phyloP scores from a whole-genome alignment of 2,113 vertebrate species.

The Catagonus wagneri region DNA sequence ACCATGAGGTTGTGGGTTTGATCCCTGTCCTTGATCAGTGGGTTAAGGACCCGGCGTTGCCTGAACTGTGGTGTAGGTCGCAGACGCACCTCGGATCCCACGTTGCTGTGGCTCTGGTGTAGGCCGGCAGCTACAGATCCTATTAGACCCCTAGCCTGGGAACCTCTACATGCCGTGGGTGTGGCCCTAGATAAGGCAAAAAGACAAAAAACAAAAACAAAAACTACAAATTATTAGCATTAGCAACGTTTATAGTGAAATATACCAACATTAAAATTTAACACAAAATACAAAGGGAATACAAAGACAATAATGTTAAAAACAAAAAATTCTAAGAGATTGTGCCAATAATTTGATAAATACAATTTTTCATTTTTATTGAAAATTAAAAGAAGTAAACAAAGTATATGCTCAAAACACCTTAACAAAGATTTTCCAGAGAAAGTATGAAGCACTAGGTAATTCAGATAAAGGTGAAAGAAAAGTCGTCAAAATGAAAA shows the following conservation, averaged over 20 bases:
- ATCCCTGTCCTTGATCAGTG: no score
- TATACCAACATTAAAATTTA: background rate
- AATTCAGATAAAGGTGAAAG: background rate
- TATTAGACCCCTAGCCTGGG: no score
- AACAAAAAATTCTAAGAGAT: background rate
- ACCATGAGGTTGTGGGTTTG: no score
- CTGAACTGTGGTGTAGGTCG: no score
- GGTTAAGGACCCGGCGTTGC: no score
- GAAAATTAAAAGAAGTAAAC: background rate
- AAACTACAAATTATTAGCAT: background rate
- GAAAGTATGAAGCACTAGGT: background rate
- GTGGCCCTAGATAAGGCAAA: no score
- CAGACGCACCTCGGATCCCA: no score
- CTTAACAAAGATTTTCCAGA: background rate
- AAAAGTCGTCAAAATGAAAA: background rate
- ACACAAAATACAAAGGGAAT: background rate
- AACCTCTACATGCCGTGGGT: no score
- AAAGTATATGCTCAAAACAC: background rate
- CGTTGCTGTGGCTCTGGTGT: no score
- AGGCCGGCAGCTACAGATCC: no score
- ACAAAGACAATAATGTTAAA: background rate
- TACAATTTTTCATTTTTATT: background rate
- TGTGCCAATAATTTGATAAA: background rate
- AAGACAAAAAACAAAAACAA: no score
- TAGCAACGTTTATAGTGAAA: background rate